Base-by-base conservation (phyloP, 2,888 invertebrate species). In the Melanotus villosus region DNA sequence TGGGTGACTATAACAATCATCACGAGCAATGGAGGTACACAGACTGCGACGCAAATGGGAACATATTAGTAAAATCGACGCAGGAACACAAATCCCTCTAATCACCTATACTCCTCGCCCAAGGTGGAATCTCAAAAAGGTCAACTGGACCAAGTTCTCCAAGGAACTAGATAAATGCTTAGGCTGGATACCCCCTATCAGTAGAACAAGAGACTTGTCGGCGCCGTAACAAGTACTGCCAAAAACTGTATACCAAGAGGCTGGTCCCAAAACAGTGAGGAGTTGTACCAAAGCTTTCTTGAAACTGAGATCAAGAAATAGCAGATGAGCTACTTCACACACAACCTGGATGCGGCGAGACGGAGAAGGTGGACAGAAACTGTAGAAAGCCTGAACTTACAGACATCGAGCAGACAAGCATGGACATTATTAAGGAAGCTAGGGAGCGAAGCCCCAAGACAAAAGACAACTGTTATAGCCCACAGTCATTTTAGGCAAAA, bases 361-460 rank as follows among this genome's bases (percentile, higher is more conserved):
- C n/a, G n/a, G n/a, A n/a, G n/a, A n/a, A n/a, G n/a, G n/a, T n/a
- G n/a, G n/a, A n/a, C n/a, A n/a, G 43, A 43, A 16, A 43, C 14
- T 43, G 14, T 43, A 43, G 43, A 43, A 16, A 43, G 18, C 43
- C n/a, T n/a, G n/a, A n/a, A n/a, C n/a, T n/a, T n/a, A n/a, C n/a
- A n/a, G n/a, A n/a, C n/a, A n/a, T n/a, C 43, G 43, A 43, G 18
- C 43, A 43, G 43, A 43, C 43, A 43, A 43, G 43, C 18, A 19
- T 43, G 43, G 43, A 19, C 6, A 43, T 19, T 43, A 19, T 43
- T 43, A 43, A 16, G 18, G 43, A 43, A 43, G 16, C 19, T 43
- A 43, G 43, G 10, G 16, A 43, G 43, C 16, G 43, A 3, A 19
- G 18, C 18, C 18, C 38, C 43, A 43, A 43, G 43, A 19, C 43